Evolutionary conservation across 2,888 invertebrate genomes (phyloP).

Genomic region (Hipparchia semele): DNA sequence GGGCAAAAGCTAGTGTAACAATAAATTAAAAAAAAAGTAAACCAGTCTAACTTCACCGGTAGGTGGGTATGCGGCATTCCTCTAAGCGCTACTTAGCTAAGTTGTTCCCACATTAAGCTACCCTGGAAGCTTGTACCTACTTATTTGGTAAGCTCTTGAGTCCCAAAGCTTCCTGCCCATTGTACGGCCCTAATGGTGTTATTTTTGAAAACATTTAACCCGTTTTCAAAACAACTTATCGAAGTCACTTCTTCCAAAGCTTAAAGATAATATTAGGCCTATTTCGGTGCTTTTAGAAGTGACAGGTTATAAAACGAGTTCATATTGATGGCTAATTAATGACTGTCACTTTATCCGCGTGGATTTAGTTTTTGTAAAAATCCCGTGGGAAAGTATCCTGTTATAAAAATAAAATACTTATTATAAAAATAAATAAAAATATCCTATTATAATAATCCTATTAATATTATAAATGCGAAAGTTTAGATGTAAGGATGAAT

Average conservation of each 20-base stretch:
- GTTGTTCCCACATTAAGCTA: slow-evolving; percentile 5
- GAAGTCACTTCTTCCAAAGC: background rate
- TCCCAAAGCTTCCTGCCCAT: slow-evolving; percentile 57
- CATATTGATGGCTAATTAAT: background rate
- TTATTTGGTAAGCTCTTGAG: slow-evolving; percentile 12
- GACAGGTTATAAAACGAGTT: background rate
- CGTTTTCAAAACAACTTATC: slow-evolving; percentile 3
- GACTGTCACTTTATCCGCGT: too few relatives aligned
- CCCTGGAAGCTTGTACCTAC: slow-evolving; percentile 1
- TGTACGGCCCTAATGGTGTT: slow-evolving; percentile 37
- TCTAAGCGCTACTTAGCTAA: background rate
- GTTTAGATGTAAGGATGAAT: too few relatives aligned
- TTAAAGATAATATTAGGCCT: slow-evolving; percentile 3
- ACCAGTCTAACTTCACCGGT: background rate
- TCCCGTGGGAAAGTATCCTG: too few relatives aligned
- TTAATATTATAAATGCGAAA: too few relatives aligned
- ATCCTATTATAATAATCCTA: too few relatives aligned
- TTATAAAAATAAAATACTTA: too few relatives aligned
- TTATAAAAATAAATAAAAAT: too few relatives aligned
- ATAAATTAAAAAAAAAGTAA: too few relatives aligned
- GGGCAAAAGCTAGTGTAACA: too few relatives aligned
- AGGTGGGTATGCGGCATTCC: background rate
- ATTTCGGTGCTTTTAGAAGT: background rate
- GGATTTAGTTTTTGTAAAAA: too few relatives aligned
- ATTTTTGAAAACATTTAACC: slow-evolving; percentile 33